Base-by-base conservation (phyloP, 2,797 vertebrate genomes). In the Toxotes lorentzi region DNA sequence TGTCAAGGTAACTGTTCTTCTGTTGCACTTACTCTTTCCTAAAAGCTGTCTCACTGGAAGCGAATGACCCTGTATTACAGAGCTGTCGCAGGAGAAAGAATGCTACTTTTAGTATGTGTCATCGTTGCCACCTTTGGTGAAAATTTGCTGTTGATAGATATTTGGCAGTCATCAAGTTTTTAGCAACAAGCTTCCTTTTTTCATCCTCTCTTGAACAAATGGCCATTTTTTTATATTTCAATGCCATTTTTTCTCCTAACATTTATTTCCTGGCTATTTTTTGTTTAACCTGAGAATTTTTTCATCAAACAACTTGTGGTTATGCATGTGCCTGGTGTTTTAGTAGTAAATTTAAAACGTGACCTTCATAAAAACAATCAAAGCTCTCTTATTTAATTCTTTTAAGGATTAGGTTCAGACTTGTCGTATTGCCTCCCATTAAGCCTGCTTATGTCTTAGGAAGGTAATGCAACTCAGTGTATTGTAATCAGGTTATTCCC, bases 1-100 rank as follows among this genome's bases (percentile, higher is more conserved):
- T 74, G 51, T 73, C 50, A 70, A 41, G 60, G 58, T 60, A 67
- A 30, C 50, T 47, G 41, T 60, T 58, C 17, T 67, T 43, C 43
- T 74, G 27, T 57, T 35, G 16, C 69, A 27, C n/a, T 35, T 27
- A 35, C n/a, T 71, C 13, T 45, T 74, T 66, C 5, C 12, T 27
- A 56, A 21, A 54, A 40, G 3, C 5, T 17, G 1, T 4, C 7
- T 48, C 16, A 61, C 17, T 47, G 58, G 2, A 35, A 67, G 7
- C 58, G 38, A 43, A 54, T 50, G 8, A 65, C 43, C 23, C 24
- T 58, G 21, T 35, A 47, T 59, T 53, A 51, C 12, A 40, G 56
- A 30, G 65, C 27, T 41, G 13, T 57, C 40, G 27, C 12, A 57
- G 21, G 43, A 47, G 27, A 58, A 38, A 50, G 34, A 17, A n/a